Evolutionary conservation across 1,140 invertebrate genomes (phyloP).

Genomic region (Stenopsyche tienmushanensis): DNA sequence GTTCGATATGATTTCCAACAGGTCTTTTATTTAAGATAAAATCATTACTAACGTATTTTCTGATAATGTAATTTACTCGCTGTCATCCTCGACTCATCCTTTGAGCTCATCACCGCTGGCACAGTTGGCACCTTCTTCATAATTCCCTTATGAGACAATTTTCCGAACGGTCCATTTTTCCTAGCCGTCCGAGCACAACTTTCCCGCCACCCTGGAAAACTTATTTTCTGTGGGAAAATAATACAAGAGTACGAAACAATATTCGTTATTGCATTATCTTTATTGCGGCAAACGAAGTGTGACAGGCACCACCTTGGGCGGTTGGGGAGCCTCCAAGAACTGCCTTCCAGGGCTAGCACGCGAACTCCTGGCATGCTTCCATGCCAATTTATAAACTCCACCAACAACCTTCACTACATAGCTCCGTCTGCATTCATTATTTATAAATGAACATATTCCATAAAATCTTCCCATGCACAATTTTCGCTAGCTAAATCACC

Average conservation of each 20-base stretch:
- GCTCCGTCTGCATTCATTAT: conserved; percentile 12
- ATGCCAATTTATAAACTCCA: conserved; percentile 14
- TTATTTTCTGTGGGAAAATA: conserved; percentile 14
- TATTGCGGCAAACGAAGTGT: conserved; percentile 32
- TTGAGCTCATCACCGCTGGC: too few relatives aligned
- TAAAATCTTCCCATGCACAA: neutral
- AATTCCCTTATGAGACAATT: conserved; percentile 28
- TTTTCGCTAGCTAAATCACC: too few relatives aligned
- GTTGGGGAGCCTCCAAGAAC: neutral
- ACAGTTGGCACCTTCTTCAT: neutral
- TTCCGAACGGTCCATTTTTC: conserved; percentile 8
- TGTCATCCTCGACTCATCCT: too few relatives aligned
- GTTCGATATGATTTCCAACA: too few relatives aligned
- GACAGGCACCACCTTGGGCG: conserved; percentile 15
- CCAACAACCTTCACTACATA: neutral
- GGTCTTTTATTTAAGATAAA: too few relatives aligned
- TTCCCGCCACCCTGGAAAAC: conserved; percentile 1
- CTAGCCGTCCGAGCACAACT: neutral
- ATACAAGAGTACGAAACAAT: conserved; percentile 28
- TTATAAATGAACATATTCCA: conserved; percentile 19
- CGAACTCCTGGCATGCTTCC: conserved; percentile 17
- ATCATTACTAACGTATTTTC: too few relatives aligned
- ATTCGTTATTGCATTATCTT: conserved; percentile 33
- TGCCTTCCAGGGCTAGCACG: neutral
- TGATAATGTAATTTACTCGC: too few relatives aligned